These are phyloP conservation scores for Acridotheres tristis DNA, from an alignment of 2,797 vertebrate species.

Conservation along the genomic window DNA sequence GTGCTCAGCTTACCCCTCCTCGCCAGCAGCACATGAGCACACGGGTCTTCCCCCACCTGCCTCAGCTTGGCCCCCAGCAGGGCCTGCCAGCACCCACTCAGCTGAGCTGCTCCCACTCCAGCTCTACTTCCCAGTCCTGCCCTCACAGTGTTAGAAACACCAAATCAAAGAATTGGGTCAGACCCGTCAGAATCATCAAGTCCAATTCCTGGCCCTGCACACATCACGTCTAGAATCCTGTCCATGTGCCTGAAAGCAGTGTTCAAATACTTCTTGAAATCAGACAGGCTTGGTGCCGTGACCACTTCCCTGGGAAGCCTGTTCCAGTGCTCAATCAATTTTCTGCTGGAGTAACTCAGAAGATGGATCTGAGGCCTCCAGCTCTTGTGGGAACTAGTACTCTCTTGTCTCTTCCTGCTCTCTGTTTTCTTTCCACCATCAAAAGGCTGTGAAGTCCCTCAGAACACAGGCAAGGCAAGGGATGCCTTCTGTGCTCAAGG, in stretches of 20 bases:
- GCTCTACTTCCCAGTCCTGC: neutral
- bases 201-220: neutral
- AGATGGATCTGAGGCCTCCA: neutral
- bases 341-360: neutral
- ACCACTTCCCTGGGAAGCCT: neutral
- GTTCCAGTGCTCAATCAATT: neutral
- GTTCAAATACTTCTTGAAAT: neutral
- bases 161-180: neutral
- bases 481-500: neutral
- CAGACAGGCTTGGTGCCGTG: neutral
- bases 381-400: neutral
- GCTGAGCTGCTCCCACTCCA: neutral
- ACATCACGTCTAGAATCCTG: neutral
- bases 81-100: neutral
- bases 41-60: neutral
- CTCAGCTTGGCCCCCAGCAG: neutral
- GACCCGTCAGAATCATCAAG: neutral
- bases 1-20: neutral
- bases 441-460: neutral
- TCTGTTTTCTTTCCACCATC: neutral
- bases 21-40: rapidly evolving
- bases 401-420: neutral
- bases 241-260: neutral
- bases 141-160: neutral
- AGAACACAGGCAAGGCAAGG: neutral